Base-by-base conservation (phyloP, 2,113 vertebrate genomes). In the Paratilapia polleni region DNA sequence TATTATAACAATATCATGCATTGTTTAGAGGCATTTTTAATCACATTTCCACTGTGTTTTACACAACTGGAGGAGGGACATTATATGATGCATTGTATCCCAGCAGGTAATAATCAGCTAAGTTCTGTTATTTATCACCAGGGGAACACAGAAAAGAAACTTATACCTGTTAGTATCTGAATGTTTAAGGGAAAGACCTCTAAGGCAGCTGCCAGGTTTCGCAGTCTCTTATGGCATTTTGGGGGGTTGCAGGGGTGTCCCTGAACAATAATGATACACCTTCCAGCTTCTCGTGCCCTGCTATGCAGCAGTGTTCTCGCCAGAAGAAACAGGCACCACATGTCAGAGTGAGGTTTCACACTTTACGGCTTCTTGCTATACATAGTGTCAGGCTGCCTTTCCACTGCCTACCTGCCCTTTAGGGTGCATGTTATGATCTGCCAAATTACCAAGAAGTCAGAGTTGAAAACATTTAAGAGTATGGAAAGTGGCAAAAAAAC, bases 151-250 rank as follows among this genome's bases (percentile, higher is more conserved):
- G 19, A 11, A 22, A 26, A 74, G 31, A 24, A 86, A 66, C 86
- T 56, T 79, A 28, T 82, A 61, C n/a, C 63, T 49, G 1, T 61
- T 52, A 88, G 31, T 75, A 63, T 84, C 24, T 93, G 52, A 86
- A 91, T 81, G 85, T 85, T 90, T 57, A 20, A 80, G 81, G 59
- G 78, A 62, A 74, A 77, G 64, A 66, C 76, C 82, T 92, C 86
- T 83, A 24, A 80, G 63, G 82, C 74, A 34, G 62, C 84, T 93
- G 81, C 95, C 86, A 41, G 82, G 77, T 93, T 91, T 82, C 92
- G 80, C 61, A 56, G 20, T 68, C 41, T 90, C 84, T 91, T 88
- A 86, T 87, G 82, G 85, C 59, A 77, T 22, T 68, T 0, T 2
- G 2, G 63, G 2, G 63, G 38, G 13, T 47, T 28, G 57, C 66